Base-by-base conservation (phyloP, 2,888 invertebrate species). In the Drosophila mimetica region DNA sequence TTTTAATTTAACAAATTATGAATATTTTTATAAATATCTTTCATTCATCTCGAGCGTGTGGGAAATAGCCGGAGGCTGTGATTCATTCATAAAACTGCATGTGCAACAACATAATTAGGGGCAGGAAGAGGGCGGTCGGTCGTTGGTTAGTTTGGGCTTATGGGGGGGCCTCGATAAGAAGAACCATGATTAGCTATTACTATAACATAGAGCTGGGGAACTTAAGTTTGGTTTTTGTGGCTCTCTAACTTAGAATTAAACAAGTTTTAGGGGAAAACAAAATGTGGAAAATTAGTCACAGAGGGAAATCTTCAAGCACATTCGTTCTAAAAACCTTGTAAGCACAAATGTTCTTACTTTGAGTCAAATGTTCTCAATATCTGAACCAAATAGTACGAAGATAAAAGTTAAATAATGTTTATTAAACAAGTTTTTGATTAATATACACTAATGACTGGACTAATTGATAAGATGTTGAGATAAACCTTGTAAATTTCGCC, bases 61-160 rank as follows among this genome's bases (percentile, higher is more conserved):
- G 87, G 86, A 87, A 87, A 69, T n/a, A 18, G 83, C 88, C 55
- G 7, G 51, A 42, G 79, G 81, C 67, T 47, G 14, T 59, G 71
- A 14, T 76, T 79, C 77, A 87, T 87, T 82, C 83, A 82, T 79
- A 63, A 85, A 71, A 71, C 64, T 69, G 70, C 75, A 72, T 57
- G 60, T 70, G 53, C 50, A 57, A 76, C 69, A 72, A 52, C 80
- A 80, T 79, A 82, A 85, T 87, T 85, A 79, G 66, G 66, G 71
- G 69, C 77, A 82, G 86, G 83, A 87, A 75, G 63, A 71, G 59
- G 81, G 81, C 87, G 86, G 66, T 48, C 28, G 46, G 54, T 16
- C 30, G 44, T 39, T 37, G 46, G 42, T 32, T 30, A 53, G 20
- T 9, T 14, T 2, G 20, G 7, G 13, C 9, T 22, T 37, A 57